phyloP scores from a whole-genome alignment of 1,140 invertebrate species.

The Linepithema humile region DNA sequence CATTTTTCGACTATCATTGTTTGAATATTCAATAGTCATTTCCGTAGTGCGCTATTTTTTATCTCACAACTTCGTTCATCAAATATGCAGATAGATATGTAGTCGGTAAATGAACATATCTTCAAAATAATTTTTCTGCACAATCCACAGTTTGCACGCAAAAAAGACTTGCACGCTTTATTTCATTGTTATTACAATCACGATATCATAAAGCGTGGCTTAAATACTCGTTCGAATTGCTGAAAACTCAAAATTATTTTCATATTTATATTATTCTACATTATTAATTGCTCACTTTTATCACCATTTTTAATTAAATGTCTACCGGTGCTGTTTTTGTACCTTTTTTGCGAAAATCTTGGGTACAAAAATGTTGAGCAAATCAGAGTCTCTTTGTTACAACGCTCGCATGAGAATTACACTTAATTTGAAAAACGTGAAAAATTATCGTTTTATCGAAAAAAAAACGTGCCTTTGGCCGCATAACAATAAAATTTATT shows the following conservation, averaged over 20 bases:
- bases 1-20: conserved; percentile 13
- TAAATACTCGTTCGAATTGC: neutral
- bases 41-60: neutral
- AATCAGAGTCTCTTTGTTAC: neutral
- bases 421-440: neutral
- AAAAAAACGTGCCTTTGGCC: neutral
- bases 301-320: conserved; percentile 7
- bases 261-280: neutral
- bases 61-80: neutral
- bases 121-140: neutral
- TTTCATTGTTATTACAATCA: neutral
- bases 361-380: neutral
- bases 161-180: neutral
- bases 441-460: neutral
- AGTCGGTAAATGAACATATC: neutral
- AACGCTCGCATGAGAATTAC: neutral
- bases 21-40: conserved; percentile 14
- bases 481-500: conserved; percentile 36
- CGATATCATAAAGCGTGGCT: neutral
- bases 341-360: neutral
- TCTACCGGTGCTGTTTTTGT: neutral
- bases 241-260: neutral
- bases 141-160: neutral
- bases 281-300: conserved; percentile 20
- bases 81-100: neutral